Base-by-base conservation (phyloP, 2,888 invertebrate genomes). In the Neoitamus cyanurus region DNA sequence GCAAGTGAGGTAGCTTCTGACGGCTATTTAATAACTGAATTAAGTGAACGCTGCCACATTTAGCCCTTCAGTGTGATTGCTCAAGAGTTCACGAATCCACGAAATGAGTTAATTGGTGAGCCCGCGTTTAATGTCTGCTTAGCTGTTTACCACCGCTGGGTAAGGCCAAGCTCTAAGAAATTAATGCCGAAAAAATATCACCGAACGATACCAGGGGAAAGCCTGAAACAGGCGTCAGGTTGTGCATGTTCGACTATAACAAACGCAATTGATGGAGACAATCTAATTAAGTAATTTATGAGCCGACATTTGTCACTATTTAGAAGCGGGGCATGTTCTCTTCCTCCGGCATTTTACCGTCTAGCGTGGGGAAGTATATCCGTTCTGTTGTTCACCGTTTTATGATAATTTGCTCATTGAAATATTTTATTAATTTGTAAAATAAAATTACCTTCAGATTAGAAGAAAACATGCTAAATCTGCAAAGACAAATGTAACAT, bases 231-330 rank as follows among this genome's bases (percentile, higher is more conserved):
- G 37, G 20, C 9, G 68, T 37, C 69, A 69, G 69, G 75, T 84
- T 84, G 48, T 68, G 31, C 46, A 68, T 28, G 77, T 11, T 48
- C 42, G 31, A 28, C 25, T 46, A 80, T 73, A 73, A 85, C 70
- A 85, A 72, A 82, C 73, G 73, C 82, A 85, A 85, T 85, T 85
- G 85, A 85, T 84, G 85, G 83, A 77, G 85, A 85, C 85, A 85
- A 85, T 85, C 84, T 85, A 85, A 85, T 85, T 85, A 85, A 85
- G 84, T 85, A 73, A 85, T 85, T 85, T 85, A 85, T 85, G 83
- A 69, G 72, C 84, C 48, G 84, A 85, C 84, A 85, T 85, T 85
- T 85, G 85, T 84, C 84, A 85, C 85, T 83, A 84, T 84, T 84
- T 84, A 84, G 77, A 28, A 84, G 20, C 20, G 25, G 25, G 58